Conservation (phyloP, 2,113 vertebrate genomes). For the Rana temporaria region DNA sequence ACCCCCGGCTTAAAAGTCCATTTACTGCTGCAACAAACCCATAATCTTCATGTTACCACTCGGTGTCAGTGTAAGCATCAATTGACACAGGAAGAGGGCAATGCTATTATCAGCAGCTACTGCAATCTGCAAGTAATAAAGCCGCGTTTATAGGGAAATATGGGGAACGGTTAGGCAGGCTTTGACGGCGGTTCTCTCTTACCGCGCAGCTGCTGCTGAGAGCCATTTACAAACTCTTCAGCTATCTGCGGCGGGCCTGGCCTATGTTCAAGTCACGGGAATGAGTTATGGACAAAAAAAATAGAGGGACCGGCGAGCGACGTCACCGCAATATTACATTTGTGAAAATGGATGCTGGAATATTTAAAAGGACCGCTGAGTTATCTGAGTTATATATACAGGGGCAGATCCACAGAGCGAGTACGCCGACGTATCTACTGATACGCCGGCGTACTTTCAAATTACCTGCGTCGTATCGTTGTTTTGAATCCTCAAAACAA, state of each 20-base stretch:
- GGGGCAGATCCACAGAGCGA: too few relatives aligned
- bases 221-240: background rate
- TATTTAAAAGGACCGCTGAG: too few relatives aligned
- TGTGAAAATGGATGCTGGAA: too few relatives aligned
- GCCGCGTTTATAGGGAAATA: constrained; percentile 24
- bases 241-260: background rate
- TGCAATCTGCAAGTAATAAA: constrained; percentile 31
- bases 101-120: constrained; percentile 34
- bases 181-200: constrained; percentile 11
- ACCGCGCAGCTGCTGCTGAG: background rate
- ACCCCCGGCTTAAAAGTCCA: constrained; percentile 34
- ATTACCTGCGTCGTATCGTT: too few relatives aligned
- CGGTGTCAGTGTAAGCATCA: background rate
- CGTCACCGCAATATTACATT: too few relatives aligned
- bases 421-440: too few relatives aligned
- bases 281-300: constrained; percentile 11
- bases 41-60: constrained; percentile 48
- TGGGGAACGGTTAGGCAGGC: background rate
- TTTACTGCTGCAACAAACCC: constrained; percentile 39
- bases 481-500: too few relatives aligned
- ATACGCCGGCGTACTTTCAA: too few relatives aligned
- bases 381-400: too few relatives aligned
- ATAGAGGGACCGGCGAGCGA: too few relatives aligned
- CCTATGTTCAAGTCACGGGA: background rate
- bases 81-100: background rate